phyloP scores from a whole-genome alignment of 1,140 invertebrate species.

The Magallana gigas region DNA sequence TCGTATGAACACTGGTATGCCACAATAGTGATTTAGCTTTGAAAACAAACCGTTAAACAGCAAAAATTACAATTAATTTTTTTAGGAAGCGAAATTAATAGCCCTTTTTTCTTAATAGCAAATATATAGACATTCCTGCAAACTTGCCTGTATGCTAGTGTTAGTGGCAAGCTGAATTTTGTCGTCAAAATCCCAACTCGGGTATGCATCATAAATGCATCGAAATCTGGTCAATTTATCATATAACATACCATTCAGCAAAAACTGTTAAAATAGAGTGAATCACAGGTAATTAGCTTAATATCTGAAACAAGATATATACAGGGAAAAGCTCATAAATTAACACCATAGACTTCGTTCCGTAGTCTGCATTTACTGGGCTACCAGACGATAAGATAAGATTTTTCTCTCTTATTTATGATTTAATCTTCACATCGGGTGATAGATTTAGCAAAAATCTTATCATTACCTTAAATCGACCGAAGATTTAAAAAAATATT shows the following conservation, averaged over 20 bases:
- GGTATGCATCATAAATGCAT: too few species aligned
- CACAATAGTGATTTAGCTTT: too few species aligned
- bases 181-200: too few species aligned
- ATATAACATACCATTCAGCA: neutral
- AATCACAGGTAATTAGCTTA: neutral
- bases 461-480: conserved; percentile 11
- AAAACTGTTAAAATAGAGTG: neutral
- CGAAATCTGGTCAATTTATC: too few species aligned
- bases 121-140: too few species aligned
- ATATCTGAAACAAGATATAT: neutral
- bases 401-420: neutral
- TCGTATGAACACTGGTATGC: too few species aligned
- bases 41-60: too few species aligned
- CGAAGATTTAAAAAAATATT: conserved; percentile 24
- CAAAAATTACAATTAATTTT: too few species aligned
- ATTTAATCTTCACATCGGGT: conserved; percentile 15
- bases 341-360: neutral
- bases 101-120: too few species aligned
- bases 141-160: too few species aligned
- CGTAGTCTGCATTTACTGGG: neutral
- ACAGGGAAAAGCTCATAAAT: neutral
- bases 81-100: too few species aligned
- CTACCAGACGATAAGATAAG: neutral
- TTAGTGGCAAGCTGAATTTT: too few species aligned
- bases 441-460: neutral